Evolutionary conservation across 2,797 vertebrate species (phyloP), one percentile per base, ranked within the genome.

Genomic region (Lepidocolaptes lacrymiger): DNA sequence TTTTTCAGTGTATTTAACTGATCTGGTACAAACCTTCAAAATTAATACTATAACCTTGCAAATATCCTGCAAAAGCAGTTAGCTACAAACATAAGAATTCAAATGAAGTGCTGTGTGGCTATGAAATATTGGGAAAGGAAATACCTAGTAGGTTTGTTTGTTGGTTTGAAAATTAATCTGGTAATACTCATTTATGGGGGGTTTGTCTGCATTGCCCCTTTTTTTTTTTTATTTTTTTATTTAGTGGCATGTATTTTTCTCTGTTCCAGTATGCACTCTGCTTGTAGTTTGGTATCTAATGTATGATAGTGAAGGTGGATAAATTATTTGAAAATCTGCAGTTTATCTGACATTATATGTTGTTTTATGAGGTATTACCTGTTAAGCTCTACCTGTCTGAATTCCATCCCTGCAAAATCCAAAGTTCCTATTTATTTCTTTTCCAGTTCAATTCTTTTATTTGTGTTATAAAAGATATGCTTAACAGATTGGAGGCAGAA

Each of bases 361-460:
- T 90, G 3, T 64, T 74, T 66, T 75, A 55, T 71, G 48, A 73
- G 23, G 8, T 67, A 41, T 5, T 83, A 30, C 8, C 28, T 74
- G 55, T 66, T 74, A 51, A 64, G 12, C 89, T 77, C 24, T 23
- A 37, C 5, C 4, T 56, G 8, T 43, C 63, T 93, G 76, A 89
- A 89, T 89, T 92, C 34, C 49, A 26, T 80, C 32, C 44, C 39
- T 68, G 24, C 87, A 95, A 95, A 91, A 89, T 92, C 27, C 43
- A 83, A 72, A 97, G 58, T n/a, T 28, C 72, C n/a, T 96, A 28
- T 51, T 4, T 92, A 68, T 97, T 97, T 97, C 91, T 95, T 96
- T 97, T 83, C 92, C 96, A 99, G 99, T 99, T 99, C 97, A 99
- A 99, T 98, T 99, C 99, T 59, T 99, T 99, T 98, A 99, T 99